phyloP scores from a whole-genome alignment of 2,797 vertebrate genomes.

The Chromobotia macracanthus region DNA sequence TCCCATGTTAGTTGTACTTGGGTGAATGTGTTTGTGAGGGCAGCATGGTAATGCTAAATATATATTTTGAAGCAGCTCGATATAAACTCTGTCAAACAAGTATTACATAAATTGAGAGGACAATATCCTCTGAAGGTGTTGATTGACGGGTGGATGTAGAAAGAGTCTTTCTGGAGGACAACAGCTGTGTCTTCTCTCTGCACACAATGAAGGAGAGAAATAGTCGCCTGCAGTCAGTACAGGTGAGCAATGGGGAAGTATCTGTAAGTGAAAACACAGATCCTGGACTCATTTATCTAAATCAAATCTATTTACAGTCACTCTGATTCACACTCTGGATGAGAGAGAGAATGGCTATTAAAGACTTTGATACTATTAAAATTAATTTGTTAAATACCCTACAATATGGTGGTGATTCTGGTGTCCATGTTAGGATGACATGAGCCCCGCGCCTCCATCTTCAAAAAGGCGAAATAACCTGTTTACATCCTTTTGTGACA shows the following conservation, averaged over 20 bases:
- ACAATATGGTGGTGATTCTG: not conserved
- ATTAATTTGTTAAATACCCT: not conserved
- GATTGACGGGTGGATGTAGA: slow-evolving; percentile 29
- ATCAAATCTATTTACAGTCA: slow-evolving; percentile 15
- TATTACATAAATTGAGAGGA: slow-evolving; percentile 9
- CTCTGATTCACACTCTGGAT: slow-evolving; percentile 27
- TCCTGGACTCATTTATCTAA: slow-evolving; percentile 37
- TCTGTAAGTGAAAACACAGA: slow-evolving; percentile 37
- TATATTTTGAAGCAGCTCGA: slow-evolving; percentile 37
- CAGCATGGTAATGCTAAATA: slow-evolving; percentile 8
- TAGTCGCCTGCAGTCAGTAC: not conserved
- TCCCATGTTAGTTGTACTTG: slow-evolving; percentile 9
- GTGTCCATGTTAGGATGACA: not conserved
- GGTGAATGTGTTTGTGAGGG: slow-evolving; percentile 7
- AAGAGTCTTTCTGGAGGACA: slow-evolving; percentile 11
- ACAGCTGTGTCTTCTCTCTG: slow-evolving; percentile 21
- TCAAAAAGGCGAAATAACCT: not conserved
- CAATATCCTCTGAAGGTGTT: slow-evolving; percentile 19
- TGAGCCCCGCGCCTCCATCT: not conserved
- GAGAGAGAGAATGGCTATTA: not conserved
- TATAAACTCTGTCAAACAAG: slow-evolving; percentile 37
- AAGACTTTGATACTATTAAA: not conserved
- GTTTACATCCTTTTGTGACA: too few relatives aligned
- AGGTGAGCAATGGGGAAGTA: not conserved
- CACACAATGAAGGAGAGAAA: slow-evolving; percentile 3